phyloP scores from a whole-genome alignment of 2,113 vertebrate species.

The Mesembrinibis cayennensis region DNA sequence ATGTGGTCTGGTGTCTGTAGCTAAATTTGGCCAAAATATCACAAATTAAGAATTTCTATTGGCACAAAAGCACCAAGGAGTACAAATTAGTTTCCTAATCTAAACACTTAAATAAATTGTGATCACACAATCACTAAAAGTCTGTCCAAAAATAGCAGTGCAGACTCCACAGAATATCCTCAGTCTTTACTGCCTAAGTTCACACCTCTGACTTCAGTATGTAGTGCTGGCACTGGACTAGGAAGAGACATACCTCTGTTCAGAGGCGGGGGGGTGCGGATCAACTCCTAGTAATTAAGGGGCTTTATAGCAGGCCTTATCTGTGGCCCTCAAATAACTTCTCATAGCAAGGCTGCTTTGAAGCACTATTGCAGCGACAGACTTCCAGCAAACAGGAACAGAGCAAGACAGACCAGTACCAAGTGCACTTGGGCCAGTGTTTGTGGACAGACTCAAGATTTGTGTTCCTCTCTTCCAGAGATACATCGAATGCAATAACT shows the following conservation, averaged over 20 bases:
- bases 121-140: not conserved
- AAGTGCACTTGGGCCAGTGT: rapidly evolving
- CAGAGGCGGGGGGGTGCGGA: not conserved
- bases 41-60: not conserved
- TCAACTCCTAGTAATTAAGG: not conserved
- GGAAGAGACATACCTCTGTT: not conserved
- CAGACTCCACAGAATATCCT: not conserved
- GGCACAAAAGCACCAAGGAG: not conserved
- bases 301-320: not conserved
- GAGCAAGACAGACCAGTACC: not conserved
- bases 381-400: not conserved
- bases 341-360: not conserved
- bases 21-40: not conserved
- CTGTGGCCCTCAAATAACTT: not conserved
- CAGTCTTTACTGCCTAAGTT: not conserved
- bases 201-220: not conserved
- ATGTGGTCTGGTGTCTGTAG: not conserved
- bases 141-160: not conserved
- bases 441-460: not conserved
- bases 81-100: not conserved
- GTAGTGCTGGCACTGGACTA: not conserved
- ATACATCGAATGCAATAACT: not conserved
- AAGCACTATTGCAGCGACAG: not conserved
- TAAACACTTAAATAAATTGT: not conserved
- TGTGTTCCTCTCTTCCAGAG: not conserved